Evolutionary conservation across 2,888 invertebrate species (phyloP), one percentile per base, ranked within the genome.

Genomic region (Luffia ferchaultella): DNA sequence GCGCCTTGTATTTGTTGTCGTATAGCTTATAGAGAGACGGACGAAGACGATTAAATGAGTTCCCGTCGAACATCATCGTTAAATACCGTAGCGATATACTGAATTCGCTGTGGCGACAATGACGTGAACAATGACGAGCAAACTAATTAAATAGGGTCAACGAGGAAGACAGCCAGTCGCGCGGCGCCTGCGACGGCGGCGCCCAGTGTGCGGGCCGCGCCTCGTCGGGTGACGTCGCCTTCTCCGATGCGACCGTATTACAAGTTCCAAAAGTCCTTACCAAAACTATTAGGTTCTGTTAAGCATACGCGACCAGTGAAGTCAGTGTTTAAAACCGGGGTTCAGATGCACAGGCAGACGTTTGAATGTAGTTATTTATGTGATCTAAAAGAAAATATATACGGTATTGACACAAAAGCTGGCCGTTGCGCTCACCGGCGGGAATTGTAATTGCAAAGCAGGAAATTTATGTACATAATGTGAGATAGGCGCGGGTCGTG

Each of bases 111-210:
- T 30, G 30, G 30, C 30, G 30, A 30, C 30, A 30, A 30, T 30
- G 30, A 30, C 30, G 30, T 42, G 16, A 42, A 42, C 43, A 43
- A 82, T 77, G 80, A 79, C 71, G 77, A 77, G 72, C 76, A 73
- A 76, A 80, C 73, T 80, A 83, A 83, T 82, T 83, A 80, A 83
- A 83, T 83, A 83, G 79, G 82, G 83, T 82, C 82, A 83, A 73
- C 76, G 78, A 74, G 72, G 68, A 64, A 65, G 20, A 57, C 65
- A 65, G 60, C 60, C 60, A 59, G 56, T 59, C 62, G 58, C 57
- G 56, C 57, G 54, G 53, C 54, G 56, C 50, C 50, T 52, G 48
- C 51, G 51, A 16, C 18, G 43, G 49, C 50, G n/a, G n/a, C n/a
- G n/a, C n/a, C n/a, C n/a, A n/a, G n/a, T n/a, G n/a, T n/a, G 53